Evolutionary conservation across 2,888 invertebrate species (phyloP).

Genomic region (Acronicta psi): DNA sequence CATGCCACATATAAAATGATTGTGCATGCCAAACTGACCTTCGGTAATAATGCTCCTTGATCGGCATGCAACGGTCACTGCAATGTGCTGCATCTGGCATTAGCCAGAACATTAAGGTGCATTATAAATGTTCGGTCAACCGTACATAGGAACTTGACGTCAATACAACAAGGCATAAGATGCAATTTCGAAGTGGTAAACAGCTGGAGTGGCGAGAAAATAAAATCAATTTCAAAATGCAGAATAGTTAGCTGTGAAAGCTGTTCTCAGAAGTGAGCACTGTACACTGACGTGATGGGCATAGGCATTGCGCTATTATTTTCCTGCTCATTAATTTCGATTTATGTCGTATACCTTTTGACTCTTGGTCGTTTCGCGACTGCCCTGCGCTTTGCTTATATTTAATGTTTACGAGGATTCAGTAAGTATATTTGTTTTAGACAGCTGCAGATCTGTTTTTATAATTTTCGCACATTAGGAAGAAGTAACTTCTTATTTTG

Average conservation of each 20-base stretch:
- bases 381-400: slow-evolving; percentile 44
- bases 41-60: slow-evolving; percentile 75
- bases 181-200: slow-evolving; percentile 56
- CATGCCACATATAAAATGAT: slow-evolving; percentile 63
- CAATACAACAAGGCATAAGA: slow-evolving; percentile 60
- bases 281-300: slow-evolving; percentile 69
- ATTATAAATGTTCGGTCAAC: slow-evolving; percentile 55
- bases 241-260: slow-evolving; percentile 81
- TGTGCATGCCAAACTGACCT: slow-evolving; percentile 80
- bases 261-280: slow-evolving; percentile 77
- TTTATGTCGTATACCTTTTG: slow-evolving; percentile 56
- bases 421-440: slow-evolving; percentile 17
- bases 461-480: neutral
- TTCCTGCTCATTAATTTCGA: slow-evolving; percentile 66
- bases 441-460: slow-evolving; percentile 9
- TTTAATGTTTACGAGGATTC: slow-evolving; percentile 31
- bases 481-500: neutral
- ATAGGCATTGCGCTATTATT: slow-evolving; percentile 70
- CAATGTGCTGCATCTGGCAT: slow-evolving; percentile 73
- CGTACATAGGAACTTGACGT: slow-evolving; percentile 58
- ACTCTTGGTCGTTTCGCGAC: slow-evolving; percentile 57
- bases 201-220: slow-evolving; percentile 57
- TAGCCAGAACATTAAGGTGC: slow-evolving; percentile 62
- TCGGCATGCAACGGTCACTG: slow-evolving; percentile 67
- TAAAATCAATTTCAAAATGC: slow-evolving; percentile 76